Base-by-base conservation (phyloP, 2,113 vertebrate genomes). In the Pagrus major region DNA sequence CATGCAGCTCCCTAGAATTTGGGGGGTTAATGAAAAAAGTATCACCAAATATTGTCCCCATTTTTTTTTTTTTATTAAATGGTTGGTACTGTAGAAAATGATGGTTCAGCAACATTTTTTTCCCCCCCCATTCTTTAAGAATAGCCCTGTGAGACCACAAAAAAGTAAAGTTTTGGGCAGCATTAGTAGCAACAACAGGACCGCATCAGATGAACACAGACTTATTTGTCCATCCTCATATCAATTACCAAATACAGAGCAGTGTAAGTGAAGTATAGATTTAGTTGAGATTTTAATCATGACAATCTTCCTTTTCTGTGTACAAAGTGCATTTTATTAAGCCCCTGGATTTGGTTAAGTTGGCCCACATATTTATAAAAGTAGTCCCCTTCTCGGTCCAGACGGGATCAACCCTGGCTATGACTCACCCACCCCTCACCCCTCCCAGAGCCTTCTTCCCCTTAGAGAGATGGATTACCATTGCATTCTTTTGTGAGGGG, bases 381-480 rank as follows among this genome's bases (percentile, higher is more conserved):
- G n/a, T 27, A 14, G 31, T 35, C 11, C 23, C 3, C 14, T 16
- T 51, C 18, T 25, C 35, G 61, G 54, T 67, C 33, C 35, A 54
- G 74, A 77, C 3, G 25, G 49, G 55, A 72, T 60, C 44, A 31
- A 39, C 18, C 58, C 58, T 44, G 18, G 42, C 54, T 56, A 39
- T 59, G 58, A 79, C 56, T 35, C 64, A 33, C 14, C n/a, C 47
- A 49, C 15, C 20, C 46, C 5, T 23, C 1, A 9, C 15, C 29
- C 29, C 46, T 47, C 29, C n/a, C 37, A 60, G 42, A 31, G 25
- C 16, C 41, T 8, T 42, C 52, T 44, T 69, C 47, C 83, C 61
- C n/a, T 33, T n/a, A 59, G 18, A 58, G 42, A 71, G 64, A 47
- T 59, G 8, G 74, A 82, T 70, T 66, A 83, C 59, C 29, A 25